Conservation (phyloP, 2,888 invertebrate genomes). For the Aleiodes leptofemur region DNA sequence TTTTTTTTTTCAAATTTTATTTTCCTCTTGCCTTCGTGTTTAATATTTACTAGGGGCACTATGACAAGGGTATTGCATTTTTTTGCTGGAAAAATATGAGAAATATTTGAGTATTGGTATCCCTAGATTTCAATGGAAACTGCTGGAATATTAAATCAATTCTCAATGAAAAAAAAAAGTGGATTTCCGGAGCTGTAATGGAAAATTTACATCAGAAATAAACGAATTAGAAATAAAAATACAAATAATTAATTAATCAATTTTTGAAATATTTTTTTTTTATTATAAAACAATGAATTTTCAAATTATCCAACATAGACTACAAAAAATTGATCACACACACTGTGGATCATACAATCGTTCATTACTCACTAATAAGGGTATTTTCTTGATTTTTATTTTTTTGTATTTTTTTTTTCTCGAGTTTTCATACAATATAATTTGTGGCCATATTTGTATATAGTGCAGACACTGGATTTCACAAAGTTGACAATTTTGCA, state of each 20-base stretch:
- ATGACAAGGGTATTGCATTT: background rate
- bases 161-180: no score
- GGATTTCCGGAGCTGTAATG: no score
- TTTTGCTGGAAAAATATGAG: no score
- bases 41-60: background rate
- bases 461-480: conserved; percentile 27
- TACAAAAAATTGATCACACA: conserved; percentile 52
- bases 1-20: background rate
- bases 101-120: no score
- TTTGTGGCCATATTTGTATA: conserved; percentile 50
- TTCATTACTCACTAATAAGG: conserved; percentile 34
- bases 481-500: conserved; percentile 37
- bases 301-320: conserved; percentile 52
- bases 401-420: conserved; percentile 20
- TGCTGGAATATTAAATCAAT: no score
- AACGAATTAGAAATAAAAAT: background rate
- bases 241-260: background rate
- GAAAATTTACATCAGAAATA: background rate
- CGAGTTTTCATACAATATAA: conserved; percentile 48
- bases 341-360: conserved; percentile 29
- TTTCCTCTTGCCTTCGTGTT: background rate
- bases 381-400: conserved; percentile 16
- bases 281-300: conserved; percentile 53
- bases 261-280: conserved; percentile 43
- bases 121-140: no score